phyloP scores from a whole-genome alignment of 2,888 invertebrate genomes.

The Temnothorax ravouxi region DNA sequence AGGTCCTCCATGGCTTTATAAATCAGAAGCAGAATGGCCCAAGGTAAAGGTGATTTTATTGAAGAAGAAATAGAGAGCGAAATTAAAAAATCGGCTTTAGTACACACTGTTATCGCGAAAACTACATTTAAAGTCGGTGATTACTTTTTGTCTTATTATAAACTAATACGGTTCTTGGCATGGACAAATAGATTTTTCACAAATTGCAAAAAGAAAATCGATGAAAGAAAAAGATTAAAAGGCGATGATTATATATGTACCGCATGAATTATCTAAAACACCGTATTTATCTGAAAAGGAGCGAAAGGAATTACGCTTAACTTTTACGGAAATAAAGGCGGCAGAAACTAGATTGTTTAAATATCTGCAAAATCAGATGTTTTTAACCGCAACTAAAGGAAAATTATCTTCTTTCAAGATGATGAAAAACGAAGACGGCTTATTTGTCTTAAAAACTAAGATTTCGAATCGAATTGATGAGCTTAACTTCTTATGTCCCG shows the following conservation, averaged over 20 bases:
- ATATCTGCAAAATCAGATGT: too few relatives aligned
- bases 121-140: background rate
- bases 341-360: background rate
- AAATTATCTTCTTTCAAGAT: too few relatives aligned
- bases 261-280: background rate
- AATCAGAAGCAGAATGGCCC: background rate
- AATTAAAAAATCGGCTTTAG: background rate
- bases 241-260: too few relatives aligned
- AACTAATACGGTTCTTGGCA: slow-evolving; percentile 25
- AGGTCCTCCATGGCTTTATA: slow-evolving; percentile 8
- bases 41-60: background rate
- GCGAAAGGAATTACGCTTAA: background rate
- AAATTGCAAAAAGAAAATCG: background rate
- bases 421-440: too few relatives aligned
- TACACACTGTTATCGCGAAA: background rate
- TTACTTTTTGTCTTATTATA: slow-evolving; percentile 32
- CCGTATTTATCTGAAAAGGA: background rate
- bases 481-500: too few relatives aligned
- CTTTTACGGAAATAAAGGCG: background rate
- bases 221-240: background rate
- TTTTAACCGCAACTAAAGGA: too few relatives aligned
- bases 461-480: too few relatives aligned
- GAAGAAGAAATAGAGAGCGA: slow-evolving; percentile 19
- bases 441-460: too few relatives aligned
- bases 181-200: slow-evolving; percentile 21